Evolutionary conservation across 2,797 vertebrate genomes (phyloP).

Genomic region (Cottoperca gobio): DNA sequence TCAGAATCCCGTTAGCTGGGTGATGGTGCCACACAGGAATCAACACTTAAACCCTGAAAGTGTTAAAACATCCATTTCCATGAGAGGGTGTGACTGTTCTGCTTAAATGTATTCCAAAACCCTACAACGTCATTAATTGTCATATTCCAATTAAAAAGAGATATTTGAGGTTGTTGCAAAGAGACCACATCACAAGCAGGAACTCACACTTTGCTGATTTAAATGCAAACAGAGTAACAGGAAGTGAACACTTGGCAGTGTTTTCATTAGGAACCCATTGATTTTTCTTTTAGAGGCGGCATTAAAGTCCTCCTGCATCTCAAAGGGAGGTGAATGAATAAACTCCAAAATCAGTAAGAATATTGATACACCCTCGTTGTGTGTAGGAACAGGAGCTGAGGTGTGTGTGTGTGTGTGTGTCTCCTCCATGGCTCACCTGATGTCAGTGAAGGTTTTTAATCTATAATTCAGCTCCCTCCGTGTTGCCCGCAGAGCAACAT

Average conservation of each 20-base stretch:
- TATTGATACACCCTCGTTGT: too few relatives aligned
- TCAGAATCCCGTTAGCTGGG: background rate
- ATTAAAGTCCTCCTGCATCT: background rate
- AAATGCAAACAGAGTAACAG: background rate
- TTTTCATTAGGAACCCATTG: background rate
- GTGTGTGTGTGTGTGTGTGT: constrained; percentile 28
- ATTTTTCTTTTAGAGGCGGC: background rate
- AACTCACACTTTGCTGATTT: too few relatives aligned
- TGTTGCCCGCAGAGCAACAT: constrained; percentile 26
- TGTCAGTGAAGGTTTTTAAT: constrained; percentile 49
- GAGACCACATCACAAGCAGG: background rate
- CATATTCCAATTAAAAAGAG: background rate
- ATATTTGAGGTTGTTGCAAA: background rate
- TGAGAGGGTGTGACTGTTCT: background rate
- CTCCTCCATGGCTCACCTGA: constrained; percentile 44
- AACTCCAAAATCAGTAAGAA: too few relatives aligned
- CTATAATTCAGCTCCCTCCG: constrained; percentile 67
- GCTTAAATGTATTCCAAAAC: background rate
- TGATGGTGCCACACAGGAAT: background rate
- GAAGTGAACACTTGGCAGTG: too few relatives aligned
- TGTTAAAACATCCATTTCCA: background rate
- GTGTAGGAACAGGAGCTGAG: constrained; percentile 9
- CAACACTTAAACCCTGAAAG: background rate
- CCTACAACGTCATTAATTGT: background rate
- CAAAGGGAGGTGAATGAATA: too few relatives aligned